Evolutionary conservation across 2,888 invertebrate species (phyloP).

Genomic region (Seira ritae): DNA sequence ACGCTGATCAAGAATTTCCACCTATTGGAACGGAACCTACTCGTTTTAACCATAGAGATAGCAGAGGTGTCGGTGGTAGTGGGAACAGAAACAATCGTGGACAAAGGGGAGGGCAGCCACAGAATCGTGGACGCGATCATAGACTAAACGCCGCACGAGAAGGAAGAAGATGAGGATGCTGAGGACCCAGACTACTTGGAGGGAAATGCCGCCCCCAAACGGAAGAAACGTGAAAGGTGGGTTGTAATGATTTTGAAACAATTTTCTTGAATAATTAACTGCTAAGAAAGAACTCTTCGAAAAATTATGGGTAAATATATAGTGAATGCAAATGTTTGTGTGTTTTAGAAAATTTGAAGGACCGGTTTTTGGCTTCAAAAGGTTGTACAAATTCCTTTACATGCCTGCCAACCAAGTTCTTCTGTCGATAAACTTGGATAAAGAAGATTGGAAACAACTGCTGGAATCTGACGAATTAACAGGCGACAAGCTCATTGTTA

Average conservation of each 20-base stretch:
- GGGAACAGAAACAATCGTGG: background rate
- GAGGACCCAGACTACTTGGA: background rate
- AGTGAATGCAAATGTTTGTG: background rate
- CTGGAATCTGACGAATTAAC: slow-evolving; percentile 35
- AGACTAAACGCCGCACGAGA: too few species aligned
- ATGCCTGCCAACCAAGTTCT: slow-evolving; percentile 50
- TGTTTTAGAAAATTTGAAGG: slow-evolving; percentile 50
- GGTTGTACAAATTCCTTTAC: slow-evolving; percentile 51
- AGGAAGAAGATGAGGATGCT: background rate
- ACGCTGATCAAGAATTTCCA: background rate
- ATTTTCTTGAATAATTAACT: background rate
- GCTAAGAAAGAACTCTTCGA: background rate
- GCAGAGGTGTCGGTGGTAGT: slow-evolving; percentile 7
- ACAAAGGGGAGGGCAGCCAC: background rate
- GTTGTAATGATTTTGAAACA: too few species aligned
- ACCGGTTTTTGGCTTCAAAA: slow-evolving; percentile 64
- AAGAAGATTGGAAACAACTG: slow-evolving; percentile 60
- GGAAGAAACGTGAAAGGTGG: background rate
- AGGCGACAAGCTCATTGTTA: slow-evolving; percentile 51
- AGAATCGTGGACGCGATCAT: too few species aligned
- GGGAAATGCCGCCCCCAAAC: background rate
- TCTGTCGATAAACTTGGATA: slow-evolving; percentile 44
- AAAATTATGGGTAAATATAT: background rate
- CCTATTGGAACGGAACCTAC: background rate
- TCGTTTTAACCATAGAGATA: background rate